A percentile compares a stretch with the other conserved stretches of the same genome.
phyloP scores from a whole-genome alignment of 1,140 invertebrate genomes.

The Eubasilissa regina region DNA sequence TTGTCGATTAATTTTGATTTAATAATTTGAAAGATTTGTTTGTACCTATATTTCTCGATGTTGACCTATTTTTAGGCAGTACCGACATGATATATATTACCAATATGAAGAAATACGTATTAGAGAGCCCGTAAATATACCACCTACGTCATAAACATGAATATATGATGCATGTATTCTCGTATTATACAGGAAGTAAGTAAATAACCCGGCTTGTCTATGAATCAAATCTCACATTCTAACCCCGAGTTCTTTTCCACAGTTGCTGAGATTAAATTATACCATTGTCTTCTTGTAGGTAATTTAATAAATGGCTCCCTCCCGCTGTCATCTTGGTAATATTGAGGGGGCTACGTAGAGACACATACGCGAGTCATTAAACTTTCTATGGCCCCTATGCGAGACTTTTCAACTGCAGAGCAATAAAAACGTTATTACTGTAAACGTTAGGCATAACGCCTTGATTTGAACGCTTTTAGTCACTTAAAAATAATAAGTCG shows the following conservation, averaged over 20 bases:
- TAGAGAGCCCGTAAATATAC: no score
- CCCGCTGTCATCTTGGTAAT: constrained; percentile 20
- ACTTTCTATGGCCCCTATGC: constrained; percentile 15
- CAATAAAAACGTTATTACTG: background rate
- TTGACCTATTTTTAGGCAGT: no score
- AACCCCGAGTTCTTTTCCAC: constrained; percentile 7
- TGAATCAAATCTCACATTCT: constrained; percentile 23
- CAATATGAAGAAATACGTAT: no score
- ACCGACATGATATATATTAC: no score
- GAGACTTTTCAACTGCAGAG: constrained; percentile 1
- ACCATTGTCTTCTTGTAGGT: constrained; percentile 31
- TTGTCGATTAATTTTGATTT: no score
- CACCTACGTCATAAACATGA: no score
- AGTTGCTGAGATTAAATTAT: constrained; percentile 33
- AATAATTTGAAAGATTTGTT: no score
- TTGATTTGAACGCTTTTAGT: background rate
- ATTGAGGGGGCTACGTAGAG: background rate
- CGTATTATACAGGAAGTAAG: constrained; percentile 1
- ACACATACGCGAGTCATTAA: constrained; percentile 10
- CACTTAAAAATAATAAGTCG: no score
- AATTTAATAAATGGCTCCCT: constrained; percentile 28
- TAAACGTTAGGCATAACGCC: background rate
- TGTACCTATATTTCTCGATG: no score
- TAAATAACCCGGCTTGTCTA: background rate
- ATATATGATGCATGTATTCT: no score